Conservation (phyloP, 2,888 invertebrate species). For the Enchytraeus crypticus region DNA sequence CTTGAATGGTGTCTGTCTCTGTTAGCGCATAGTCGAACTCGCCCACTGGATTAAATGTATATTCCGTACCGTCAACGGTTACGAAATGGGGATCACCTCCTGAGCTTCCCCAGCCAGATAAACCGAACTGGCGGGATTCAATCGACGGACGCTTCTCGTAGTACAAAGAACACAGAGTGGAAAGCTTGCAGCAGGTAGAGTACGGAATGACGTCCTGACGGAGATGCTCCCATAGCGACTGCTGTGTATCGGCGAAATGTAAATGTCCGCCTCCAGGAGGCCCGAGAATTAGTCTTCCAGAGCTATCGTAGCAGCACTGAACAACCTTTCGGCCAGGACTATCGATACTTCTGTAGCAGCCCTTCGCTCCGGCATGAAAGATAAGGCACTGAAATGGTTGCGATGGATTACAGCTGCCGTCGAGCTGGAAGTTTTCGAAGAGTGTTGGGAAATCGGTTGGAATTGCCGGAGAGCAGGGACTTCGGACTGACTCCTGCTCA, state of each 20-base stretch:
- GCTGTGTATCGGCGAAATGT: constrained; percentile 2
- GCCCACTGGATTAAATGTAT: constrained; percentile 10
- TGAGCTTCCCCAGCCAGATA: not conserved
- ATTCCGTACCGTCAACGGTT: constrained; percentile 4
- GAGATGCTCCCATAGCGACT: not conserved
- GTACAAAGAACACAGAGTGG: constrained; percentile 4
- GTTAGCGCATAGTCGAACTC: constrained; percentile 9
- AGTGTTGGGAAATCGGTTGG: constrained; percentile 4
- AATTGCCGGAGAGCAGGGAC: constrained; percentile 7
- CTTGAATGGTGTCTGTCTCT: not conserved
- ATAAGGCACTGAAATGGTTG: not conserved
- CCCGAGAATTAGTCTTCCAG: constrained; percentile 1
- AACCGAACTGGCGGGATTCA: not conserved
- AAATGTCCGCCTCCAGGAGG: constrained; percentile 8
- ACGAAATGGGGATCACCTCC: constrained; percentile 13
- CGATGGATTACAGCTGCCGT: constrained; percentile 5
- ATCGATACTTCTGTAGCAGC: constrained; percentile 10
- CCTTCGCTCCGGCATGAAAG: constrained; percentile 4
- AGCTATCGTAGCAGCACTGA: constrained; percentile 9
- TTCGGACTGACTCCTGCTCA: constrained; percentile 1
- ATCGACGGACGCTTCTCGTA: constrained; percentile 12
- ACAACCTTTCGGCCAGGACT: not conserved
- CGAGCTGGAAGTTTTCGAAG: constrained; percentile 1
- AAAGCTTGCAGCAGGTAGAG: constrained; percentile 4
- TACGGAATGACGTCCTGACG: constrained; percentile 5